phyloP scores from a whole-genome alignment of 2,797 vertebrate species.

The Prionace glauca region DNA sequence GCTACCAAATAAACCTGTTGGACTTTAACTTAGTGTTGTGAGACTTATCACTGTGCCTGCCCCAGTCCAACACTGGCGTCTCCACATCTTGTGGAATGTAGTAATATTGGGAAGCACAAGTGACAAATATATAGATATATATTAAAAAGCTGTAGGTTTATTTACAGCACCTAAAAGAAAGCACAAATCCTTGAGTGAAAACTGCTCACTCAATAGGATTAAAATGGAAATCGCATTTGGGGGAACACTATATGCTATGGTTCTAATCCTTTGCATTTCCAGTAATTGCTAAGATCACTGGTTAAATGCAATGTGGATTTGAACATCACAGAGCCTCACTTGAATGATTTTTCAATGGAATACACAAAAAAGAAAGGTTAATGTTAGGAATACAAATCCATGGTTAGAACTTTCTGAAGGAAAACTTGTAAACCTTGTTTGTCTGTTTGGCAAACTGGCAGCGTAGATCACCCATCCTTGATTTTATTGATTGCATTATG shows the following conservation, averaged over 20 bases:
- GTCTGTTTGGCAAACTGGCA: background rate
- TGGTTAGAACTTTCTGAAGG: background rate
- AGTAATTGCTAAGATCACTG: background rate
- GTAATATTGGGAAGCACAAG: background rate
- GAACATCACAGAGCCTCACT: background rate
- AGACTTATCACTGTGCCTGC: too few relatives aligned
- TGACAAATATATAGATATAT: background rate
- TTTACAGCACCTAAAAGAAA: background rate
- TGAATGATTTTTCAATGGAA: background rate
- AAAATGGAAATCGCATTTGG: background rate
- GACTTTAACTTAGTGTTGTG: too few relatives aligned
- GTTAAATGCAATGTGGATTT: background rate
- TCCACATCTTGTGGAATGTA: background rate
- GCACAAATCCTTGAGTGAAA: background rate
- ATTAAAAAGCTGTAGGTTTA: too few relatives aligned
- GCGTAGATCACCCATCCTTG: background rate
- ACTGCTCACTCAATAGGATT: background rate
- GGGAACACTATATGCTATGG: background rate
- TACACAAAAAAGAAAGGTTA: background rate
- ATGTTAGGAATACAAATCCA: background rate
- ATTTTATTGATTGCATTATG: background rate
- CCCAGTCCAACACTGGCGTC: too few relatives aligned
- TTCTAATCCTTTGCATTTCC: background rate
- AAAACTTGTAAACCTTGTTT: background rate
- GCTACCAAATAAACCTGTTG: too few relatives aligned